phyloP scores from a whole-genome alignment of 2,113 vertebrate genomes.

The Spilogale gracilis region DNA sequence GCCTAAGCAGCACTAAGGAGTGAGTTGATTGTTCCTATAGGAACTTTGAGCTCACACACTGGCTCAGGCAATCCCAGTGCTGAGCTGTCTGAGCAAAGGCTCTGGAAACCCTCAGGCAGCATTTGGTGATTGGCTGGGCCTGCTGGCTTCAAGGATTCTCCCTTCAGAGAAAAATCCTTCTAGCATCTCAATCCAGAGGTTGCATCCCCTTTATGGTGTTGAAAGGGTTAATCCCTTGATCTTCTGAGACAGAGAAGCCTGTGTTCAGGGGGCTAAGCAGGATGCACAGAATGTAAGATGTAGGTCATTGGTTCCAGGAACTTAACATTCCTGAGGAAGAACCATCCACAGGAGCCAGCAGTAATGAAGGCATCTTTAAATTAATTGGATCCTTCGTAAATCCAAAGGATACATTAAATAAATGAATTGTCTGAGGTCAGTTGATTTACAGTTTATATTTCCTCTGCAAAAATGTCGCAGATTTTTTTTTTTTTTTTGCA shows the following conservation, averaged over 20 bases:
- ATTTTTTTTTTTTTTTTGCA: constrained; percentile 66
- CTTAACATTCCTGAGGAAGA: not conserved
- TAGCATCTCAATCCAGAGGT: not conserved
- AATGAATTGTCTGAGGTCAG: constrained; percentile 57
- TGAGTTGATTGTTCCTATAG: not conserved
- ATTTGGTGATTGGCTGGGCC: not conserved
- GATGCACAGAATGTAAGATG: not conserved
- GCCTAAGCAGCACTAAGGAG: not conserved
- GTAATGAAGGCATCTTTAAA: constrained; percentile 61
- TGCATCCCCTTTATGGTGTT: not conserved
- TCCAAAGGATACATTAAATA: constrained; percentile 71
- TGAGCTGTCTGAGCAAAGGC: not conserved
- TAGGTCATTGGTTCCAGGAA: constrained; percentile 66
- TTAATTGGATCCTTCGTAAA: constrained; percentile 65
- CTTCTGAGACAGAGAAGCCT: not conserved
- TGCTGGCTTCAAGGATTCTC: not conserved
- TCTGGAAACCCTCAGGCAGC: not conserved
- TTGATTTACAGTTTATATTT: constrained; percentile 59
- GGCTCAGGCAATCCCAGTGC: not conserved
- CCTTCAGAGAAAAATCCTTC: not conserved
- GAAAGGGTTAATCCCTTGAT: constrained; percentile 7
- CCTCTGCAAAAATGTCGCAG: constrained; percentile 26
- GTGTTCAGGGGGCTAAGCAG: not conserved
- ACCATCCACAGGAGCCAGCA: not conserved
- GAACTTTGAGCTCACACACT: not conserved